Evolutionary conservation across 2,888 invertebrate genomes (phyloP).

Genomic region (Boloria selene): DNA sequence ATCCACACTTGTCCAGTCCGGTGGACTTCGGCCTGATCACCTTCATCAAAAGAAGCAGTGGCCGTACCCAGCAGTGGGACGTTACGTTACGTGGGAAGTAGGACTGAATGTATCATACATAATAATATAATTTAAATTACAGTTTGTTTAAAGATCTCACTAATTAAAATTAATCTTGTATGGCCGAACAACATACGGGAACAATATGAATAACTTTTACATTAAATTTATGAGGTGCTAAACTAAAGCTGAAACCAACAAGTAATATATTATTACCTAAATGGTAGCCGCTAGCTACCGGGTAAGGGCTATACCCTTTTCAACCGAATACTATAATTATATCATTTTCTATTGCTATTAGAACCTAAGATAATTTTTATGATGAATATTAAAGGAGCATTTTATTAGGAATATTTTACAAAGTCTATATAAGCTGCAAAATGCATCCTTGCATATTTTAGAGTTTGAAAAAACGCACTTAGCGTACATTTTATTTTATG

Average conservation of each 20-base stretch:
- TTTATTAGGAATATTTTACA: background rate
- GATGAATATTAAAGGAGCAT: too few species aligned
- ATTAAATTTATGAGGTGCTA: constrained; percentile 48
- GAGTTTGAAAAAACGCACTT: constrained; percentile 11
- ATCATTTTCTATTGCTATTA: background rate
- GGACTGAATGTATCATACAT: background rate
- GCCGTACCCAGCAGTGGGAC: too few species aligned
- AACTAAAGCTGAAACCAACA: constrained; percentile 39
- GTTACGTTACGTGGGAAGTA: background rate
- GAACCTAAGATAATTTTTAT: too few species aligned
- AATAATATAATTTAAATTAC: background rate
- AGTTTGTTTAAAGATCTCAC: constrained; percentile 17
- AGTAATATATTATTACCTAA: constrained; percentile 44
- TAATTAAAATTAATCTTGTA: constrained; percentile 34
- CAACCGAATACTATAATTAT: background rate
- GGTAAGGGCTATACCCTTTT: constrained; percentile 21
- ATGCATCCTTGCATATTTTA: constrained; percentile 15
- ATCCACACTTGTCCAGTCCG: too few species aligned
- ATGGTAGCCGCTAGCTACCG: constrained; percentile 36
- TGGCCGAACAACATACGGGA: constrained; percentile 25
- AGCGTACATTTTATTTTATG: constrained; percentile 11
- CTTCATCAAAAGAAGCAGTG: too few species aligned
- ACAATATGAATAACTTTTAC: constrained; percentile 35
- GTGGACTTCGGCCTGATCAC: too few species aligned
- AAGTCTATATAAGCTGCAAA: constrained; percentile 7